Conservation (phyloP, 2,888 invertebrate species). For the Oligia strigilis region DNA sequence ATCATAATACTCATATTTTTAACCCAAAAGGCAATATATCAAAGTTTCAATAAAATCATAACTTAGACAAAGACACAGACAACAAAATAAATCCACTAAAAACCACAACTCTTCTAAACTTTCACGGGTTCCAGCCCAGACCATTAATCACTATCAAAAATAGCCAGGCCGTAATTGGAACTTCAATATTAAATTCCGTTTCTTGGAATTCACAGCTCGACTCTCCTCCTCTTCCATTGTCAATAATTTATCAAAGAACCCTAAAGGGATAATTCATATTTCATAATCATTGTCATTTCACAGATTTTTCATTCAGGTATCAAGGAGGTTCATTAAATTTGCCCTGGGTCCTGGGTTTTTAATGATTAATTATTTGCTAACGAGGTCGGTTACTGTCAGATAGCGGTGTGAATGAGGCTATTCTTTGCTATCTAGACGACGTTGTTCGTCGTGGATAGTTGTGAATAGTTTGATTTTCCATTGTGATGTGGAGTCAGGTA, state of each 20-base stretch:
- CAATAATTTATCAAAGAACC: constrained; percentile 54
- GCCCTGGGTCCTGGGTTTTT: constrained; percentile 36
- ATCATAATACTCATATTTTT: background rate
- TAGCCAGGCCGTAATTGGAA: constrained; percentile 45
- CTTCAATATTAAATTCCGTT: constrained; percentile 58
- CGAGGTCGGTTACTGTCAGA: constrained; percentile 49
- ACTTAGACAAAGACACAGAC: background rate
- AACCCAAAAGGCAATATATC: background rate
- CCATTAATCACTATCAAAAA: constrained; percentile 55
- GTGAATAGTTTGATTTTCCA: constrained; percentile 34
- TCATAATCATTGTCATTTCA: constrained; percentile 54
- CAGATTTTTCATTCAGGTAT: constrained; percentile 46
- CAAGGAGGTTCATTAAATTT: constrained; percentile 55
- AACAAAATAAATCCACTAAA: constrained; percentile 10
- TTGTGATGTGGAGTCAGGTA: constrained; percentile 12
- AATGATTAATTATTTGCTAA: constrained; percentile 64
- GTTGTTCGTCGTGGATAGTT: constrained; percentile 6
- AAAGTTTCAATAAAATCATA: background rate
- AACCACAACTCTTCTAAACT: constrained; percentile 30
- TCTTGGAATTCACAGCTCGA: constrained; percentile 33
- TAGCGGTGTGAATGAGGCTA: constrained; percentile 42
- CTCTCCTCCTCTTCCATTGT: constrained; percentile 24
- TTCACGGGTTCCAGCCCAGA: background rate
- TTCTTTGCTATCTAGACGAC: constrained; percentile 31
- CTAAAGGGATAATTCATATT: constrained; percentile 50